These are phyloP conservation scores for Spodoptera exigua DNA, from an alignment of 2,888 invertebrate species.

Conservation along the genomic window DNA sequence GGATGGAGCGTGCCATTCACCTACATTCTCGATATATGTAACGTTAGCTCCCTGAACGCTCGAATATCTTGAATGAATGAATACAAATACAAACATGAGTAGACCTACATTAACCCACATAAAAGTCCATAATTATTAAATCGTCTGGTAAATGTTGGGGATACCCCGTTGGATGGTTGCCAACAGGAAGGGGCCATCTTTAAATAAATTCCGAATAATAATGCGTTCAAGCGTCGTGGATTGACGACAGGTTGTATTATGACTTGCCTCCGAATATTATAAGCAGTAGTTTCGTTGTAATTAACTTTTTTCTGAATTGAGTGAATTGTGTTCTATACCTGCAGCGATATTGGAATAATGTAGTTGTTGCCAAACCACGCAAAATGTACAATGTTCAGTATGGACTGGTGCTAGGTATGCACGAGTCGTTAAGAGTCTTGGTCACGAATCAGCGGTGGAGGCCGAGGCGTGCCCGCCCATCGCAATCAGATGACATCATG, in stretches of 20 bases:
- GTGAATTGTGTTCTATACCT: too few relatives aligned
- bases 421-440: conserved; percentile 73
- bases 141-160: conserved; percentile 85
- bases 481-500: conserved; percentile 84
- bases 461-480: conserved; percentile 77
- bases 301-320: too few relatives aligned
- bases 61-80: conserved; percentile 68
- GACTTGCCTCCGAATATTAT: conserved; percentile 49
- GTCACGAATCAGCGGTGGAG: conserved; percentile 74
- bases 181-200: conserved; percentile 85
- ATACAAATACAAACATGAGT: conserved; percentile 67
- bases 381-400: conserved; percentile 69
- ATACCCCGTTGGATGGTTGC: conserved; percentile 85
- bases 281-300: neutral
- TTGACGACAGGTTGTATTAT: conserved; percentile 65
- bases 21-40: conserved; percentile 64
- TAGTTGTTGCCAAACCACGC: conserved; percentile 52
- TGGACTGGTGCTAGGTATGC: conserved; percentile 71
- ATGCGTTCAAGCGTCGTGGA: conserved; percentile 68
- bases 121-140: conserved; percentile 84
- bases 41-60: conserved; percentile 58
- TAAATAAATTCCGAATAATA: conserved; percentile 84
- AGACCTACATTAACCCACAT: conserved; percentile 75
- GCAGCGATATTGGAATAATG: too few relatives aligned
- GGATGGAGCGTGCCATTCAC: conserved; percentile 74